Evolutionary conservation across 2,888 invertebrate species (phyloP), one percentile per base, ranked within the genome.

Genomic region (Drosophila macrospina): DNA sequence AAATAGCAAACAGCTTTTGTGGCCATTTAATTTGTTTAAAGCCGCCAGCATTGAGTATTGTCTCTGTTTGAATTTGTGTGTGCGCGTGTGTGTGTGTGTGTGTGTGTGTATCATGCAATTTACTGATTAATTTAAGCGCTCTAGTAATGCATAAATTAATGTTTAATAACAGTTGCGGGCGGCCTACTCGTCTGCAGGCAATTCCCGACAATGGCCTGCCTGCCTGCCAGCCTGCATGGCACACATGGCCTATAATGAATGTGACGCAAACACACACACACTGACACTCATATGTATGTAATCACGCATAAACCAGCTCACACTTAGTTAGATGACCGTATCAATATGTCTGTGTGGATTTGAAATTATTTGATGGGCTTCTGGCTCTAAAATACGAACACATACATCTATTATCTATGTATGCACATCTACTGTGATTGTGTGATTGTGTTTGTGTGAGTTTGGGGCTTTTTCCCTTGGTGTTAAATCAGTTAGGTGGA

Each of bases 91-190:
- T 36, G 8, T 26, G 36, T 56, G 37, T 52, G 36, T 36, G 56
- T 55, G 56, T 36, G 44, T 62, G 42, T 60, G 60, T 60, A 30
- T 56, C 47, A 75, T 74, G 81, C 79, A 80, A 84, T 80, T 80
- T 78, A 56, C 82, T 80, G 82, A 82, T 82, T 84, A 82, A 82
- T 82, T 84, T 80, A 84, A 82, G 73, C 78, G 66, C 64, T 69
- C 69, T 65, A 78, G 64, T 78, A 84, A 82, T 82, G 84, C 82
- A 82, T 82, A 82, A 82, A 82, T 82, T 82, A 82, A 84, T 81
- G 73, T 80, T 84, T 82, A 82, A 75, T 82, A 82, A 69, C 81
- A 75, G 68, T 79, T 68, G 55, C 70, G 59, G 74, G 62, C 68
- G 64, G 63, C 59, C 67, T 64, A 64, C 45, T 60, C 42, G 51